Evolutionary conservation across 2,797 vertebrate genomes (phyloP).

Genomic region (Xenops minutus): DNA sequence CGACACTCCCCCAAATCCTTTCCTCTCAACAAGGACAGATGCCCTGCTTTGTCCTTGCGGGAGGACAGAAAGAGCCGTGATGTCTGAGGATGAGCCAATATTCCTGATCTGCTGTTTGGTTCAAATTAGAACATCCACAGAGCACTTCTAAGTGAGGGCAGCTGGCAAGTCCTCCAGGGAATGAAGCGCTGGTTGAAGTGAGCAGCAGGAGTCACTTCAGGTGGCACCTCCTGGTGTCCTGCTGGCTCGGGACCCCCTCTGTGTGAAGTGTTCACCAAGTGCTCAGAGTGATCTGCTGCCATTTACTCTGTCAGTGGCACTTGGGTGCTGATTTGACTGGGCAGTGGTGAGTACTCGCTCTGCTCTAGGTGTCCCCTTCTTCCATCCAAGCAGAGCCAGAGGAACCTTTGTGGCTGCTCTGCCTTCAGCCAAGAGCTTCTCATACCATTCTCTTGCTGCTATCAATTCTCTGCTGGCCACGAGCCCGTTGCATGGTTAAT

Average conservation of each 20-base stretch:
- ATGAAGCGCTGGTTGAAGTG: background rate
- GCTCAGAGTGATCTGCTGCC: background rate
- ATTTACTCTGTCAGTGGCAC: background rate
- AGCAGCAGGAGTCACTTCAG: background rate
- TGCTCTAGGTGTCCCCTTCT: background rate
- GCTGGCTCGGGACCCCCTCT: background rate
- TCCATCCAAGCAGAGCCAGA: background rate
- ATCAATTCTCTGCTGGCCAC: background rate
- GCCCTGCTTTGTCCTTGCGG: background rate
- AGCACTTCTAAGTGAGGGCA: background rate
- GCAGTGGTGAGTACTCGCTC: background rate
- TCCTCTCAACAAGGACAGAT: background rate
- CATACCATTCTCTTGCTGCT: fast-evolving
- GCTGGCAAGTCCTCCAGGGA: background rate
- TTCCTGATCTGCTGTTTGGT: background rate
- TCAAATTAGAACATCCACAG: background rate
- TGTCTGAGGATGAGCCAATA: background rate
- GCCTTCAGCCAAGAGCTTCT: background rate
- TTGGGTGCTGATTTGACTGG: background rate
- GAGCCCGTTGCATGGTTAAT: background rate
- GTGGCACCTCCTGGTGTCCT: background rate
- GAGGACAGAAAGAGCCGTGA: background rate
- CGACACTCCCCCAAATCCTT: background rate
- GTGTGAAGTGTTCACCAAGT: background rate
- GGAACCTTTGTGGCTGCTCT: background rate